Evolutionary conservation across 2,797 vertebrate species (phyloP).

Genomic region (Nasua narica): DNA sequence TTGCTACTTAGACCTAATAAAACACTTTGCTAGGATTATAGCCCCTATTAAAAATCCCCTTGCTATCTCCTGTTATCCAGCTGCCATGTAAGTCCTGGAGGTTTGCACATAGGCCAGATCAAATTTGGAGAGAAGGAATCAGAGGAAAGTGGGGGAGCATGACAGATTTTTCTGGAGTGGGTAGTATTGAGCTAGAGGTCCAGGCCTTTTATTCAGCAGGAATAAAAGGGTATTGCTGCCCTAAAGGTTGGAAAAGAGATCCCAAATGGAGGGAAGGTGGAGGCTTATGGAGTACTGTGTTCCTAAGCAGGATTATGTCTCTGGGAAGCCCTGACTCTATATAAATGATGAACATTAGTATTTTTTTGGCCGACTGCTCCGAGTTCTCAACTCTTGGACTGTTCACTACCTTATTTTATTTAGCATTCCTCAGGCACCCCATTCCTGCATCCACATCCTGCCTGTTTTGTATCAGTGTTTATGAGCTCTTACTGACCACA

Average conservation of each 20-base stretch:
- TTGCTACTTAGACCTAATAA: background rate
- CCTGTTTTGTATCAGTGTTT: conserved; percentile 18
- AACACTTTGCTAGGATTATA: background rate
- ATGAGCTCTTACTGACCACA: background rate
- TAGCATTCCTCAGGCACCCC: background rate
- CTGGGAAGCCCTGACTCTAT: background rate
- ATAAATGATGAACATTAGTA: background rate
- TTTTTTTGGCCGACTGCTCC: background rate
- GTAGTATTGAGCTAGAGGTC: background rate
- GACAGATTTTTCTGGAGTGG: background rate
- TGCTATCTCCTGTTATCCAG: background rate
- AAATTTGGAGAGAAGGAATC: background rate
- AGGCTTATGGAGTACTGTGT: background rate
- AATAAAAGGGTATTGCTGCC: background rate
- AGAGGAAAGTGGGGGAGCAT: background rate
- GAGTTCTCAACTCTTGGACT: background rate
- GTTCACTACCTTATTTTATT: background rate
- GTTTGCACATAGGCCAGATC: background rate
- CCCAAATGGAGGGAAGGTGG: background rate
- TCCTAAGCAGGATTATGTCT: background rate
- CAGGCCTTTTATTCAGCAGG: background rate
- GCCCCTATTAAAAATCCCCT: background rate
- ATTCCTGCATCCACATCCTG: background rate
- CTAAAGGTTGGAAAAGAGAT: background rate
- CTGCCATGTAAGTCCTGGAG: background rate